phyloP scores from a whole-genome alignment of 2,888 invertebrate genomes.

The Drosophila emarginata region DNA sequence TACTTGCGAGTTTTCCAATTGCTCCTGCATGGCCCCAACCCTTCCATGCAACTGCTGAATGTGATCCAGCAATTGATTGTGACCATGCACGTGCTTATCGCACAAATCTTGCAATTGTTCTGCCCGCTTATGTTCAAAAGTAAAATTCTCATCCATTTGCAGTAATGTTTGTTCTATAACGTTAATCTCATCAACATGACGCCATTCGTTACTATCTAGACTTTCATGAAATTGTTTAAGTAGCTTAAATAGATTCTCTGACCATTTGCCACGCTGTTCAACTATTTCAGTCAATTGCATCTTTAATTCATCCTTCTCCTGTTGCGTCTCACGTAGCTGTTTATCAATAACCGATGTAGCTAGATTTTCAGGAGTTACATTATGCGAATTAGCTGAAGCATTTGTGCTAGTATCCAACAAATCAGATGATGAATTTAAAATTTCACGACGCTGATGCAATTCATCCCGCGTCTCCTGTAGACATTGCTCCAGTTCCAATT shows the following conservation, averaged over 20 bases:
- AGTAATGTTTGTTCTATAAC: neutral
- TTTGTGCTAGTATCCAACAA: slow-evolving; percentile 65
- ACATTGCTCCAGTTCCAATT: slow-evolving; percentile 76
- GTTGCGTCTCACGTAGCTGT: slow-evolving; percentile 80
- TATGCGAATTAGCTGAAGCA: slow-evolving; percentile 66
- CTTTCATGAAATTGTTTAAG: neutral
- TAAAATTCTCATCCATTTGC: neutral
- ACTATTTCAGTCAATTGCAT: slow-evolving; percentile 48
- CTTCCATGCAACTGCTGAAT: neutral
- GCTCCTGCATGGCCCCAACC: neutral
- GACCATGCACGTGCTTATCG: neutral
- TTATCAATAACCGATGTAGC: slow-evolving; percentile 80
- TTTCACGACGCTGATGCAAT: slow-evolving; percentile 58
- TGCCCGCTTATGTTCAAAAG: neutral
- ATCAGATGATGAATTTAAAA: slow-evolving; percentile 74
- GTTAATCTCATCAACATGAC: neutral
- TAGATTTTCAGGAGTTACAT: slow-evolving; percentile 79
- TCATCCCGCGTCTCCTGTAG: slow-evolving; percentile 74
- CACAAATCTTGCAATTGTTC: neutral
- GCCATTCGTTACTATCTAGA: neutral
- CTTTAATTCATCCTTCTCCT: slow-evolving; percentile 69
- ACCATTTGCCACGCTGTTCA: neutral
- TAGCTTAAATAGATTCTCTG: neutral
- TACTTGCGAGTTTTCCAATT: neutral
- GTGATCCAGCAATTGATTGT: neutral